phyloP scores from a whole-genome alignment of 2,888 invertebrate genomes.

The Meghimatium bilineatum region DNA sequence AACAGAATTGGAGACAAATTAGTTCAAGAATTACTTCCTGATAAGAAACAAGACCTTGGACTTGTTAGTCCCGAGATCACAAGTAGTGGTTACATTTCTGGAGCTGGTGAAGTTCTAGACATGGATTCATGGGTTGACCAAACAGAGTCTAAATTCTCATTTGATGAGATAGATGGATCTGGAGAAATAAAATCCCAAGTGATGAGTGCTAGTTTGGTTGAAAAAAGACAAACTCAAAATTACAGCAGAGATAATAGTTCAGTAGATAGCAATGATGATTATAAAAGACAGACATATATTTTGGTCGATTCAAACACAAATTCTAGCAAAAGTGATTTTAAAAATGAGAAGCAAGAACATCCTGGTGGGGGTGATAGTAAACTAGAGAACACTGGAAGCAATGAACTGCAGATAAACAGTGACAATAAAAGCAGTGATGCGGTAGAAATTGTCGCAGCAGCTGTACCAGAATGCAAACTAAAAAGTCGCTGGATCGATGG shows the following conservation, averaged over 20 bases:
- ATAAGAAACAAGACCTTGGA: background rate
- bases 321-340: background rate
- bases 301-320: background rate
- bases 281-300: background rate
- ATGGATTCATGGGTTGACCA: background rate
- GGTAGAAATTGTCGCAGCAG: background rate
- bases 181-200: background rate
- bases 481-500: constrained; percentile 38
- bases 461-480: constrained; percentile 34
- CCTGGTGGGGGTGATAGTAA: background rate
- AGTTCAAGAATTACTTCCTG: background rate
- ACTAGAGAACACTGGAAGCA: background rate
- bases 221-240: background rate
- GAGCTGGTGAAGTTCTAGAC: background rate
- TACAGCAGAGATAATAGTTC: no score
- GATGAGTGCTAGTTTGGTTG: background rate
- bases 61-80: background rate
- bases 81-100: background rate
- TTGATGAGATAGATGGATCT: background rate
- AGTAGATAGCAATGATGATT: background rate
- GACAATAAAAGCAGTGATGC: background rate
- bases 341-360: background rate
- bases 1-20: background rate
- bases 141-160: background rate
- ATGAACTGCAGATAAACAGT: background rate